A percentile compares a stretch with the other conserved stretches of the same genome.
These are phyloP conservation scores for Battus philenor DNA, from an alignment of 1,140 invertebrate species.

Conservation along the genomic window DNA sequence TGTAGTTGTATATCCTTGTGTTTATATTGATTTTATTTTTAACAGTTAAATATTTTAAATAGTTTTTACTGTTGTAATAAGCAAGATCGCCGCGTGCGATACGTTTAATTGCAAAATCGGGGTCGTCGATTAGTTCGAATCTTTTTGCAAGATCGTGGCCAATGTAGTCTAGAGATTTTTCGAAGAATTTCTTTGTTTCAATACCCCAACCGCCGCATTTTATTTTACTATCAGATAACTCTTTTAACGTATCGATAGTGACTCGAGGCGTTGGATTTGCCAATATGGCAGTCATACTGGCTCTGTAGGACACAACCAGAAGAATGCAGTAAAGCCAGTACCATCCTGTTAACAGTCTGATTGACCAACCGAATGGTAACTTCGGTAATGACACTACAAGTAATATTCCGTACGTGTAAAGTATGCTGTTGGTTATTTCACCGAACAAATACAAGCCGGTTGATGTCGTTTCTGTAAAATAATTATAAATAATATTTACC, in stretches of 20 bases:
- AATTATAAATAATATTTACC: too few species aligned
- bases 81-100: constrained; percentile 83
- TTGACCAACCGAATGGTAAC: constrained; percentile 84
- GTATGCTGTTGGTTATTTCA: constrained; percentile 81
- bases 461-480: constrained; percentile 55
- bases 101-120: constrained; percentile 76
- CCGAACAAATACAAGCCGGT: constrained; percentile 82
- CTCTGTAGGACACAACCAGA: constrained; percentile 85
- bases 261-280: constrained; percentile 85
- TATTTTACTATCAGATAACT: constrained; percentile 80
- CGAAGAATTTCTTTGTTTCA: constrained; percentile 82
- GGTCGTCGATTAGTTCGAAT: constrained; percentile 79
- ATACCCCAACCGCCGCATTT: constrained; percentile 82
- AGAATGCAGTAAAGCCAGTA: constrained; percentile 91
- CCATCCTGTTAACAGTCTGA: constrained; percentile 87
- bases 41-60: constrained; percentile 79
- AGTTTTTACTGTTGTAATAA: constrained; percentile 88
- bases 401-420: constrained; percentile 88
- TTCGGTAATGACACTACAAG: constrained; percentile 85
- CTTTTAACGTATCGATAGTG: constrained; percentile 84
- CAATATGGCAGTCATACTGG: constrained; percentile 88
- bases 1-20: constrained; percentile 28
- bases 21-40: constrained; percentile 66
- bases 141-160: constrained; percentile 80
- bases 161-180: constrained; percentile 79